Evolutionary conservation across 2,888 invertebrate species (phyloP).

Genomic region (Watsonalla binaria): DNA sequence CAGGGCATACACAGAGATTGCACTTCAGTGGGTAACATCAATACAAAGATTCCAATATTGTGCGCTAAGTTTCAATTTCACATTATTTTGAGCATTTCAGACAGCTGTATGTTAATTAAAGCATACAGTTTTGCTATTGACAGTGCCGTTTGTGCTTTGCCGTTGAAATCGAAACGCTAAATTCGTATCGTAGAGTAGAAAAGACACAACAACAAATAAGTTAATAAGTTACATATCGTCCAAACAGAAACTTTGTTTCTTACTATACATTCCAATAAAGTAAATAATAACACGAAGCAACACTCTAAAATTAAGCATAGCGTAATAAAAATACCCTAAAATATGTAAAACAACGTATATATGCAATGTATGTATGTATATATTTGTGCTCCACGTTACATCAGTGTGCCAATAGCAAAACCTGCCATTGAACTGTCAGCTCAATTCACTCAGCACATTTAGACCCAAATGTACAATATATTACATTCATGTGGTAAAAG

Average conservation of each 20-base stretch:
- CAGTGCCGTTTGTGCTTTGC: conserved; percentile 55
- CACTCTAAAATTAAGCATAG: conserved; percentile 72
- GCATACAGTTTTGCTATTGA: conserved; percentile 77
- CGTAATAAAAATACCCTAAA: conserved; percentile 68
- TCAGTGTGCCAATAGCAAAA: conserved; percentile 74
- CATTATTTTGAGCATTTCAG: conserved; percentile 73
- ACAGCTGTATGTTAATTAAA: conserved; percentile 71
- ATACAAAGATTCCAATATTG: conserved; percentile 71
- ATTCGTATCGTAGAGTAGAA: conserved; percentile 46
- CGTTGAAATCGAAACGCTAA: conserved; percentile 41
- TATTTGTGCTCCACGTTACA: conserved; percentile 56
- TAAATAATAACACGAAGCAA: conserved; percentile 75
- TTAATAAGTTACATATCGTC: conserved; percentile 71
- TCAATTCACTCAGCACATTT: conserved; percentile 76
- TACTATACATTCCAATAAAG: conserved; percentile 62
- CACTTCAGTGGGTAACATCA: conserved; percentile 69
- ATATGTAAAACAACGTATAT: conserved; percentile 65
- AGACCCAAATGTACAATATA: conserved; percentile 79
- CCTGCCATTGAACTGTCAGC: conserved; percentile 72
- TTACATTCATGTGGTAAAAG: conserved; percentile 74
- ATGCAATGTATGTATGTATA: conserved; percentile 29
- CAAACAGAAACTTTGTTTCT: conserved; percentile 75
- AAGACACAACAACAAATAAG: conserved; percentile 75
- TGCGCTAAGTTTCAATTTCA: conserved; percentile 76
- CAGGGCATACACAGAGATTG: conserved; percentile 68